Evolutionary conservation across 2,888 invertebrate species (phyloP).

Genomic region (Drosophila stalkeri): DNA sequence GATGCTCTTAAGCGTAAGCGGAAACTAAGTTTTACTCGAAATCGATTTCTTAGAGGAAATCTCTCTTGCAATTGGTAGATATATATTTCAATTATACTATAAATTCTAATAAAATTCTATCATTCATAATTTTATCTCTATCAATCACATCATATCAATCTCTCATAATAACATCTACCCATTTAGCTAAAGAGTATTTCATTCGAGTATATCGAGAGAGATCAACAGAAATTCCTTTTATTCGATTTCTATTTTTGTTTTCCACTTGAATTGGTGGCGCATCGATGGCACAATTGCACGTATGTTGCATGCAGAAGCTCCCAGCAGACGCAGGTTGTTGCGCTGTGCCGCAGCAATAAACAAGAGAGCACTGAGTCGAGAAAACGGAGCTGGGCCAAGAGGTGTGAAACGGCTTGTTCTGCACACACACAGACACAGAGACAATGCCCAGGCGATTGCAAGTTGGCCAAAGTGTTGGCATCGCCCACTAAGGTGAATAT

Average conservation of each 20-base stretch:
- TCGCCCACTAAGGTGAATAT: slow-evolving; percentile 44
- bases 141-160: background rate
- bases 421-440: slow-evolving; percentile 17
- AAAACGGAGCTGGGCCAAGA: background rate
- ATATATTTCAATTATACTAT: too few relatives aligned
- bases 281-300: slow-evolving; percentile 65
- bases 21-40: too few relatives aligned
- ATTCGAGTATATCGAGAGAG: background rate
- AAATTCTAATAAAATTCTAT: too few relatives aligned
- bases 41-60: too few relatives aligned
- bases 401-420: background rate
- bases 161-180: background rate
- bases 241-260: slow-evolving; percentile 42
- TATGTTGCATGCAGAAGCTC: slow-evolving; percentile 48
- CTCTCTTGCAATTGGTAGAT: too few relatives aligned
- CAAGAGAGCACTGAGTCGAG: slow-evolving; percentile 27
- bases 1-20: too few relatives aligned
- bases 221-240: slow-evolving; percentile 2
- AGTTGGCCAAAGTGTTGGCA: slow-evolving; percentile 70
- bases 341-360: slow-evolving; percentile 62
- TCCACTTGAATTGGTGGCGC: slow-evolving; percentile 68
- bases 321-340: slow-evolving; percentile 50
- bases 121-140: background rate
- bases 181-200: slow-evolving; percentile 13
- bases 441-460: slow-evolving; percentile 67